These are phyloP conservation scores for Tetramorium parvispinum DNA, from an alignment of 1,140 invertebrate genomes.

Conservation along the genomic window DNA sequence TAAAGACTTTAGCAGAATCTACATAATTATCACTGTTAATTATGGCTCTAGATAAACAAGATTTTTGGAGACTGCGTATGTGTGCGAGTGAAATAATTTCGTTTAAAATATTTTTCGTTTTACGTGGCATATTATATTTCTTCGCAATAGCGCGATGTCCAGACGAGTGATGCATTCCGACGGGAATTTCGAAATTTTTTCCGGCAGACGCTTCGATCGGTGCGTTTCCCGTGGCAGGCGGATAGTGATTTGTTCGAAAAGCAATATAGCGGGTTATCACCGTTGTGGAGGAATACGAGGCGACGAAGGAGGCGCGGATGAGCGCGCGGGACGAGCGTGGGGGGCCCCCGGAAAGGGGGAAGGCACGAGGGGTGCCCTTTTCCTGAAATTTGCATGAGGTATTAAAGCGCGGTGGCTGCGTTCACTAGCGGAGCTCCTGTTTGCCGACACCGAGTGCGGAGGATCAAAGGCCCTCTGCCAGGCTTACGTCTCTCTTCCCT, in stretches of 20 bases:
- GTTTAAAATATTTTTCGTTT: neutral
- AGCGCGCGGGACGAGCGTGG: slow-evolving; percentile 63
- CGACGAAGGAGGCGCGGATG: slow-evolving; percentile 71
- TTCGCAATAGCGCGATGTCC: slow-evolving; percentile 40
- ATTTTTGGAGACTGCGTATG: neutral
- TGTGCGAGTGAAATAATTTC: neutral
- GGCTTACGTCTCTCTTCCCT: slow-evolving; percentile 65
- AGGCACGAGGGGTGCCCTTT: slow-evolving; percentile 77
- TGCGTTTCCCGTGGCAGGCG: slow-evolving; percentile 76
- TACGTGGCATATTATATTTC: slow-evolving; percentile 10
- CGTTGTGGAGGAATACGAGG: slow-evolving; percentile 71
- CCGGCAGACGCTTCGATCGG: slow-evolving; percentile 48
- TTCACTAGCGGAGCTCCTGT: slow-evolving; percentile 82
- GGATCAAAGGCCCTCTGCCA: slow-evolving; percentile 84
- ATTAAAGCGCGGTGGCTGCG: slow-evolving; percentile 85
- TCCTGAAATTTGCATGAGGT: slow-evolving; percentile 86
- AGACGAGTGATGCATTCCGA: slow-evolving; percentile 41
- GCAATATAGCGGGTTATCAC: slow-evolving; percentile 84
- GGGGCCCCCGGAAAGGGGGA: slow-evolving; percentile 50
- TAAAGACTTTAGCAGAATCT: neutral
- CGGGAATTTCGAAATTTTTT: slow-evolving; percentile 70
- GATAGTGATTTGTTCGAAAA: slow-evolving; percentile 85
- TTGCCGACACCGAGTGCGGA: slow-evolving; percentile 84
- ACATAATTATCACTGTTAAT: neutral
- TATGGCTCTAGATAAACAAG: neutral